Base-by-base conservation (phyloP, 2,797 vertebrate genomes). In the Lemur catta region DNA sequence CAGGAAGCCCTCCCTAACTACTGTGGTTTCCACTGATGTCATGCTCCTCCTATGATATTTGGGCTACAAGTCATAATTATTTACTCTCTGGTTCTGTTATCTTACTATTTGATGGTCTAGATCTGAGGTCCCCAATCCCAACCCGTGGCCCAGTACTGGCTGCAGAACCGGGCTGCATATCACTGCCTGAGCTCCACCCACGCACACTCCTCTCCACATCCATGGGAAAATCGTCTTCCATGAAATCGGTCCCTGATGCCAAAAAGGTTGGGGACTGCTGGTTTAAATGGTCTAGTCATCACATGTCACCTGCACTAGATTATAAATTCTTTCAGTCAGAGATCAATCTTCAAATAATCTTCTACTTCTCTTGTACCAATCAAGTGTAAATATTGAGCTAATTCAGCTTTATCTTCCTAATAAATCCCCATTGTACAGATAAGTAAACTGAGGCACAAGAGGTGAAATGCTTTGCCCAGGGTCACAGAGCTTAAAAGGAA, bases 371-470 rank as follows among this genome's bases (percentile, higher is more conserved):
- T 48, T 61, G 20, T 20, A 59, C 20, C 38, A 87, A 69, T 74
- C 87, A 86, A 95, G n/a, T 93, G 10, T 74, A 75, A 46, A 72
- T 89, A 79, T 41, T 86, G 79, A 24, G 50, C 41, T 61, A 81
- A 89, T 74, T 87, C 71, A 76, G 52, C 65, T 89, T 76, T 75
- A 50, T 38, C 71, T 91, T 93, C 74, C 50, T 46, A 93, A 46
- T 48, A 85, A 69, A 78, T 52, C 28, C 38, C 67, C 52, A 71
- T 67, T 91, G 28, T 46, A 35, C 18, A 81, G 52, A 87, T 80
- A n/a, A 89, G 20, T 26, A 90, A 95, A 86, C 85, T 28, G 46
- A 89, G 75, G 35, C 89, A 76, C 67, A 78, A 92, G 84, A 84
- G 88, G 28, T 79, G 30, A 93, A 90, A 81, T 43, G 67, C 28